Base-by-base conservation (phyloP, 2,888 invertebrate genomes). In the Catocala nupta region DNA sequence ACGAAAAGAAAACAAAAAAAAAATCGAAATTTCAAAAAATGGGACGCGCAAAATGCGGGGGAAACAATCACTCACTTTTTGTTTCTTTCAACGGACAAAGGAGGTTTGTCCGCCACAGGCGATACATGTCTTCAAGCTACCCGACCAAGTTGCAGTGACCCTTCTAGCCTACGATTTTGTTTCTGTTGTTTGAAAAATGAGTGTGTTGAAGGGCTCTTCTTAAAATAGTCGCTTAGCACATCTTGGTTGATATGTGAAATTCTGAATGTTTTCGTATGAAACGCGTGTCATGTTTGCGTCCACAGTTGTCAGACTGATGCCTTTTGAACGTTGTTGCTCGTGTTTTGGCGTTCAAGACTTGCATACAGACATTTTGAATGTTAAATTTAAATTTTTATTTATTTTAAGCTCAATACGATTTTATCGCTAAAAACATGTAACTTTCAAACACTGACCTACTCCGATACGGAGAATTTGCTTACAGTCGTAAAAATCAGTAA, bases 21-120 rank as follows among this genome's bases (percentile, higher is more conserved):
- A 58, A 59, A 63, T 53, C 12, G 76, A 80, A 80, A 6, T 39
- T 39, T 80, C 80, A 59, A 70, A 77, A 81, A 81, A 80, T 68
- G 63, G 75, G 76, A 75, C 70, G 69, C 63, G 83, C 84, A 84
- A 82, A 86, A 86, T 84, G 73, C 81, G 78, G 75, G 82, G 71
- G 79, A 82, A 87, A 90, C 88, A 90, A 91, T 91, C 90, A 83
- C 87, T 91, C 87, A 88, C 82, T 87, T 86, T 89, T 88, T 71
- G 87, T 87, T 79, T 83, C 82, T 84, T 82, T 82, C 80, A 80
- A 71, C 78, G 82, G 80, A 91, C 90, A 90, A 91, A 90, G 85
- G 84, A 82, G 83, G 87, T 81, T 81, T 81, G 80, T 77, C 75
- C 70, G 86, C 90, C 88, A 84, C 84, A 82, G 89, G 90, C 88